These are phyloP conservation scores for Gallinago media DNA, from an alignment of 2,113 vertebrate species.

Conservation along the genomic window DNA sequence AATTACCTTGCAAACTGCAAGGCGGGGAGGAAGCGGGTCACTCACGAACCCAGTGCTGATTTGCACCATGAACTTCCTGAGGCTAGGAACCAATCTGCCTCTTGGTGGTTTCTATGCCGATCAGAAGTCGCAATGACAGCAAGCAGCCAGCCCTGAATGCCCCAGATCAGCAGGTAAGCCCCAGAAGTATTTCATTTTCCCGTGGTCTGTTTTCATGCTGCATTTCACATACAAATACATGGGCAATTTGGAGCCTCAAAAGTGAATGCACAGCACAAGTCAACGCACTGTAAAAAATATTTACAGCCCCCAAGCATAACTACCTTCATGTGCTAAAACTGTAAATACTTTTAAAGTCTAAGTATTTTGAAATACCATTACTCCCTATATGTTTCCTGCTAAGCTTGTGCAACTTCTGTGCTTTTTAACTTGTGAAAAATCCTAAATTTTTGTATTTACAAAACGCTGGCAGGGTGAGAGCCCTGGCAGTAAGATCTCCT, in stretches of 20 bases:
- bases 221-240: neutral
- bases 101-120: neutral
- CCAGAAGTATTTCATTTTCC: neutral
- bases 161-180: neutral
- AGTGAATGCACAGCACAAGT: neutral
- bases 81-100: neutral
- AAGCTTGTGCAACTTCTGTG: neutral
- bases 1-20: neutral
- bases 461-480: neutral
- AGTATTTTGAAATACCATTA: neutral
- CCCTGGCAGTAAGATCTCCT: neutral
- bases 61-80: neutral
- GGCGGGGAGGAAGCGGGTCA: neutral
- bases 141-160: neutral
- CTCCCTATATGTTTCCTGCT: neutral
- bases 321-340: neutral
- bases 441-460: neutral
- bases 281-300: neutral
- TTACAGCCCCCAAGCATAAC: neutral
- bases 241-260: neutral
- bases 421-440: neutral
- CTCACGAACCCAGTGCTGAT: neutral
- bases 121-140: neutral
- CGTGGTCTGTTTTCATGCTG: neutral
- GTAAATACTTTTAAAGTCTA: neutral